These are phyloP conservation scores for Lepus americanus DNA, from an alignment of 2,113 vertebrate species.

Conservation along the genomic window DNA sequence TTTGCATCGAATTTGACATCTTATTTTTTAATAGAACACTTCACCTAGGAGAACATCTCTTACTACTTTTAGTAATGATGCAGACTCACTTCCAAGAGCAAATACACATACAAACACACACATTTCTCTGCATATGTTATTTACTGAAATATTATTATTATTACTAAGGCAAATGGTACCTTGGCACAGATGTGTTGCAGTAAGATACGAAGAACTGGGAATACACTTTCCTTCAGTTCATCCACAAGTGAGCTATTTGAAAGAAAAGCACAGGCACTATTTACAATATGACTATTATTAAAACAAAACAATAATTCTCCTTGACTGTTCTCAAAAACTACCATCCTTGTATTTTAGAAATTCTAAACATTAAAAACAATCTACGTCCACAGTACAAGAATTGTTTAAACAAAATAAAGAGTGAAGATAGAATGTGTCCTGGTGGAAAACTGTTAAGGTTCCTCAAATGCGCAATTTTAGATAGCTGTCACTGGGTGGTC, in stretches of 20 bases:
- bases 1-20: background rate
- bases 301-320: background rate
- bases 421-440: background rate
- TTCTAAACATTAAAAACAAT: background rate
- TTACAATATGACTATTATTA: conserved; percentile 23
- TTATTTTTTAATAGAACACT: background rate
- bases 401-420: background rate
- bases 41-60: background rate
- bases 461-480: background rate
- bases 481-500: background rate
- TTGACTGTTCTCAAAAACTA: conserved; percentile 39
- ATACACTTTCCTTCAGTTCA: conserved; percentile 88
- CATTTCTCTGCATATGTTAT: background rate
- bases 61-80: background rate
- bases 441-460: background rate
- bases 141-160: background rate
- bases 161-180: conserved; percentile 85
- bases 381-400: background rate
- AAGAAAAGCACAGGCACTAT: conserved; percentile 21
- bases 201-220: conserved; percentile 91
- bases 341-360: background rate
- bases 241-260: conserved; percentile 90
- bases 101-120: background rate
- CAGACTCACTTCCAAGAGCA: background rate
- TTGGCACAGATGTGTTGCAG: conserved; percentile 95